Conservation (phyloP, 2,888 invertebrate genomes). For the Pyrrhosoma nymphula region DNA sequence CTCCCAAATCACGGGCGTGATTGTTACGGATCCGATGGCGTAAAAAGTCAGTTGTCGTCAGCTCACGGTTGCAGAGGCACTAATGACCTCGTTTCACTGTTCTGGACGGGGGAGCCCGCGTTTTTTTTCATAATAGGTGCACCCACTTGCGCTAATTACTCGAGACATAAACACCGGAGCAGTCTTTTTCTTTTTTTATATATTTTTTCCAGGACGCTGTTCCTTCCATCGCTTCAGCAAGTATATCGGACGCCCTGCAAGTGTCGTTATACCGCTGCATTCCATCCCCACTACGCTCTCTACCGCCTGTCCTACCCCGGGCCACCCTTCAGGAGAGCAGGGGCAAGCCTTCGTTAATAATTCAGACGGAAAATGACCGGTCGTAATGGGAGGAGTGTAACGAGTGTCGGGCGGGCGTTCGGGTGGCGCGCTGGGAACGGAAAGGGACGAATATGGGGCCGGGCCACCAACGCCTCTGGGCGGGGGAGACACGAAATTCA, state of each 20-base stretch:
- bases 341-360: slow-evolving; percentile 57
- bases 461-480: neutral
- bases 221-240: slow-evolving; percentile 33
- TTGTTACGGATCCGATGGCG: neutral
- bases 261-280: neutral
- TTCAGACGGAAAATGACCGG: slow-evolving; percentile 64
- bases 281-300: neutral
- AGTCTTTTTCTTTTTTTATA: neutral
- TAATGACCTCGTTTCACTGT: slow-evolving; percentile 52
- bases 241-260: slow-evolving; percentile 36
- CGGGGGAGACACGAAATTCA: slow-evolving; percentile 24
- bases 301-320: neutral
- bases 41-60: slow-evolving; percentile 23
- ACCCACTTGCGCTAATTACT: slow-evolving; percentile 62
- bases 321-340: neutral
- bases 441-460: neutral
- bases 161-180: slow-evolving; percentile 25
- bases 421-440: neutral
- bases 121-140: slow-evolving; percentile 40
- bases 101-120: neutral
- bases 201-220: slow-evolving; percentile 9
- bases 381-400: slow-evolving; percentile 54
- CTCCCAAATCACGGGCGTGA: neutral
- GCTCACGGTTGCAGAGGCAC: neutral
- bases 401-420: slow-evolving; percentile 1